phyloP scores from a whole-genome alignment of 2,797 vertebrate species.

The Buceros bicornis region DNA sequence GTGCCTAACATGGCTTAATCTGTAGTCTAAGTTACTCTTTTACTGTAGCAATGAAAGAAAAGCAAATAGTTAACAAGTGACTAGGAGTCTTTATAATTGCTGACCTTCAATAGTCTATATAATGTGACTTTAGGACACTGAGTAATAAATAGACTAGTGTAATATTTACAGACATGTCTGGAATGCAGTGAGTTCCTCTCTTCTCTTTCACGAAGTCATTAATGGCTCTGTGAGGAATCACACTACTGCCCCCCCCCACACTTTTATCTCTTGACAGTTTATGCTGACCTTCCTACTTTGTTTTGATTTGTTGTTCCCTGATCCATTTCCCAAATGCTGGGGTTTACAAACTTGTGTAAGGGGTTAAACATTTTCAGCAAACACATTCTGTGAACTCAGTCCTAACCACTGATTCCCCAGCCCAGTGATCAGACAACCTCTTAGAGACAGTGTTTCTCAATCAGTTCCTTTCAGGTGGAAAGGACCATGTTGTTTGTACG shows the following conservation, averaged over 20 bases:
- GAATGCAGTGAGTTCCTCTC: constrained; percentile 54
- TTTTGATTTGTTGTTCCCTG: not conserved
- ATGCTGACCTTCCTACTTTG: constrained; percentile 26
- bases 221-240: constrained; percentile 3
- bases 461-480: constrained; percentile 31
- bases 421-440: constrained; percentile 8
- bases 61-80: constrained; percentile 79
- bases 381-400: not conserved
- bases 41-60: constrained; percentile 63
- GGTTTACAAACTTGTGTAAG: constrained; percentile 14
- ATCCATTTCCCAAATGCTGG: not conserved
- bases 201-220: constrained; percentile 37
- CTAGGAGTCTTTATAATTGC: constrained; percentile 37
- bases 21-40: constrained; percentile 76
- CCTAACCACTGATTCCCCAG: not conserved
- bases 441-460: constrained; percentile 16
- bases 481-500: not conserved
- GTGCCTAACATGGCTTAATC: constrained; percentile 58
- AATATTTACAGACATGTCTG: constrained; percentile 70
- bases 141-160: constrained; percentile 69
- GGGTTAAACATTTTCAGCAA: constrained; percentile 52
- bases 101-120: constrained; percentile 69
- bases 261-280: constrained; percentile 34
- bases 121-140: constrained; percentile 64
- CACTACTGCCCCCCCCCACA: not conserved